A percentile compares a stretch with the other conserved stretches of the same genome.
Evolutionary conservation across 1,140 invertebrate genomes (phyloP).

Genomic region (Palaemon carinicauda): DNA sequence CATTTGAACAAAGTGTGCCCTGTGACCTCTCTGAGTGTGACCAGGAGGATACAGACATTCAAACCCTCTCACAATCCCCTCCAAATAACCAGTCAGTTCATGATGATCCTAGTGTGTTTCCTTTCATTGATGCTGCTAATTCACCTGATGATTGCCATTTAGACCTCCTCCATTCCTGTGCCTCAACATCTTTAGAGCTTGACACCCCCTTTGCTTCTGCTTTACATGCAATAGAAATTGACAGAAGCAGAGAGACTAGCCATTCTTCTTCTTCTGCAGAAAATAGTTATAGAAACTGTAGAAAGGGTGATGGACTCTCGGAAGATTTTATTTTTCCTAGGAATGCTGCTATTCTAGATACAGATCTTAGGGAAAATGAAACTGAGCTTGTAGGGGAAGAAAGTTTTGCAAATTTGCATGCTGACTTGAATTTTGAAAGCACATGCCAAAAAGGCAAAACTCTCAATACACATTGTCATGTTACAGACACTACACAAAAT

Average conservation of each 20-base stretch:
- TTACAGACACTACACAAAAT: no score
- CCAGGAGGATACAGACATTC: conserved; percentile 32
- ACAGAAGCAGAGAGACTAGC: background rate
- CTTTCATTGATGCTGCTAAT: conserved; percentile 15
- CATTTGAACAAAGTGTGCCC: conserved; percentile 40
- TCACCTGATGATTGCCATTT: background rate
- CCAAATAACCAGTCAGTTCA: conserved; percentile 29
- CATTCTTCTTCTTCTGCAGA: no score
- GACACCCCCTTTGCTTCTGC: conserved; percentile 22
- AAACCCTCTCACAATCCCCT: conserved; percentile 14
- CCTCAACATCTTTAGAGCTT: conserved; percentile 28
- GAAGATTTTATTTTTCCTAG: no score
- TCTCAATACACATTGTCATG: no score
- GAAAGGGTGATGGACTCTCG: no score
- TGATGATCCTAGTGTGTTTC: conserved; percentile 26
- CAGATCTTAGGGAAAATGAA: no score
- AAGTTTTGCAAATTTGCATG: no score
- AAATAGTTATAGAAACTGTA: no score
- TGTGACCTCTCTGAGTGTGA: conserved; percentile 49
- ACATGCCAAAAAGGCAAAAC: no score
- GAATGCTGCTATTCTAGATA: no score
- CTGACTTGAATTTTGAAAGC: no score
- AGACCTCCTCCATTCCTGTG: background rate
- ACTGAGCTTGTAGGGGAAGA: no score
- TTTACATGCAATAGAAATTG: conserved; percentile 6